These are phyloP conservation scores for Phoenicopterus ruber DNA, from an alignment of 2,113 vertebrate species.

Conservation along the genomic window DNA sequence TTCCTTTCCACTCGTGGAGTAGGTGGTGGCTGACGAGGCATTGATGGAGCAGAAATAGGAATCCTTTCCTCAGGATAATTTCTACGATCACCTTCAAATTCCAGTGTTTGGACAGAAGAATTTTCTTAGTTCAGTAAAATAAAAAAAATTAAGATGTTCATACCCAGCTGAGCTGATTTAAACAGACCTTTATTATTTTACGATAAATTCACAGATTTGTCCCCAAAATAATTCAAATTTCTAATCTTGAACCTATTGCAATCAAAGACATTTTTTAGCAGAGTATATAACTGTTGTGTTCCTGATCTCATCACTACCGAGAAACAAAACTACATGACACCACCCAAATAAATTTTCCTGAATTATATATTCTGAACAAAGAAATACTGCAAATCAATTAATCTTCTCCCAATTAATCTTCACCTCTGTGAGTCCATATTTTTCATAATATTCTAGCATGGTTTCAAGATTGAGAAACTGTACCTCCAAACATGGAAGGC, in stretches of 20 bases:
- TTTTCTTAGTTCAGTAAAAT: slow-evolving; percentile 52
- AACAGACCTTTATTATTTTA: slow-evolving; percentile 4
- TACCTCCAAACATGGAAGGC: slow-evolving; percentile 85
- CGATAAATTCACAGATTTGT: background rate
- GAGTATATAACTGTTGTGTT: background rate
- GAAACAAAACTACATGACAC: background rate
- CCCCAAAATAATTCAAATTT: background rate
- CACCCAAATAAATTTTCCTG: background rate
- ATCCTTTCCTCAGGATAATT: slow-evolving; percentile 88
- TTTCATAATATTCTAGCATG: background rate
- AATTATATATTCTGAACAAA: background rate
- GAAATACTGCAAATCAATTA: background rate
- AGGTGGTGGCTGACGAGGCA: slow-evolving; percentile 82
- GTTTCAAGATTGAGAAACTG: background rate
- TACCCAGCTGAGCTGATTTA: background rate
- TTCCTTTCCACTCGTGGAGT: slow-evolving; percentile 89
- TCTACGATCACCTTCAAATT: slow-evolving; percentile 84
- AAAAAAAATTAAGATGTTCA: slow-evolving; percentile 43
- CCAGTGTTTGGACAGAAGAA: slow-evolving; percentile 64
- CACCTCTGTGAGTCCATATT: background rate
- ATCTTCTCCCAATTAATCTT: background rate
- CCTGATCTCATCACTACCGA: background rate
- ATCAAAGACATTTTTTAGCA: background rate
- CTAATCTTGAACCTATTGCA: background rate
- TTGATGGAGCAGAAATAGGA: slow-evolving; percentile 75